Conservation (phyloP, 2,113 vertebrate genomes). For the Ptyas mucosa region DNA sequence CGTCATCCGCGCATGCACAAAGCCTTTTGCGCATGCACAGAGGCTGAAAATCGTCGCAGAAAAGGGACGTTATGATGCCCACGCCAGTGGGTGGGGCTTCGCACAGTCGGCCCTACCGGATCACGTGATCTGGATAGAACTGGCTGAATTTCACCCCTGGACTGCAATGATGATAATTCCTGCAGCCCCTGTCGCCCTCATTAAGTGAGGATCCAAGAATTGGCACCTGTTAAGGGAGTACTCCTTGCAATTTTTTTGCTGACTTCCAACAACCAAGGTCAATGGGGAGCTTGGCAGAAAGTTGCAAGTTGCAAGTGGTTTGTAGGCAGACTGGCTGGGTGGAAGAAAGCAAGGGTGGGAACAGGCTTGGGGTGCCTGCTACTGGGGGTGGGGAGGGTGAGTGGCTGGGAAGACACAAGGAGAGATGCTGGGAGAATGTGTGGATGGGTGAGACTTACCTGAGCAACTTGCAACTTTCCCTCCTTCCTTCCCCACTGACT, state of each 20-base stretch:
- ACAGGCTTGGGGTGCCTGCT: background rate
- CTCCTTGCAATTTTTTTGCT: background rate
- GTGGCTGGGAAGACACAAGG: background rate
- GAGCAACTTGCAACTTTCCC: background rate
- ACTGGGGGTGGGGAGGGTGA: background rate
- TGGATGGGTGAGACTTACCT: background rate
- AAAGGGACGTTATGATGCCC: too few relatives aligned
- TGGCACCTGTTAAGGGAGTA: background rate
- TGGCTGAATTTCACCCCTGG: too few relatives aligned
- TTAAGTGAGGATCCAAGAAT: background rate
- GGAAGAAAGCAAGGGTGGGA: background rate
- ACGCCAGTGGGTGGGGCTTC: too few relatives aligned
- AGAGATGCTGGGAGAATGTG: background rate
- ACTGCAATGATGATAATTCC: background rate
- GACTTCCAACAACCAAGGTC: background rate
- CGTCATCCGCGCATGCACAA: too few relatives aligned
- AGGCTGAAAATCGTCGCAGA: too few relatives aligned
- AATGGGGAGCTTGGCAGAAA: background rate
- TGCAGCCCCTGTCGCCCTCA: background rate
- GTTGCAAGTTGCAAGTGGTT: background rate
- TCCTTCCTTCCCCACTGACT: background rate
- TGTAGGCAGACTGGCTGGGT: background rate
- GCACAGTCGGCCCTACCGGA: too few relatives aligned
- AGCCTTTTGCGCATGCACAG: too few relatives aligned
- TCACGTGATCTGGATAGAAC: too few relatives aligned